Base-by-base conservation (phyloP, 1,140 invertebrate genomes). In the Trachelipus rathkii region DNA sequence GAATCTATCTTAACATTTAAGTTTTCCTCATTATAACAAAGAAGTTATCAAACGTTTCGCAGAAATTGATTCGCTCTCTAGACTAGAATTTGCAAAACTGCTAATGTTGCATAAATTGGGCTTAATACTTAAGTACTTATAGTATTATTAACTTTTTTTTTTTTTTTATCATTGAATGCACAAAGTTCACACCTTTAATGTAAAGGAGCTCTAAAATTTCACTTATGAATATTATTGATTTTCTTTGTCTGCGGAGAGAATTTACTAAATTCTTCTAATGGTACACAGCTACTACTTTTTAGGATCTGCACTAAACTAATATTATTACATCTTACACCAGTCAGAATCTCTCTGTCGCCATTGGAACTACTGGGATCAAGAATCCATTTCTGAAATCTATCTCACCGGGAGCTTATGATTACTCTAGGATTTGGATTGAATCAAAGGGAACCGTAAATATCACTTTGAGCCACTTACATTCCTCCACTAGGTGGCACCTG, bases 381-480 rank as follows among this genome's bases (percentile, higher is more conserved):
- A 92, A 83, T 92, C 91, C 91, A 92, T 92, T 86, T 92, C 91
- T 71, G 92, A 83, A 82, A 90, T 92, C 81, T 92, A 91, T 91
- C 92, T 92, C 76, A 92, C 91, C 60, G 91, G 91, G 82, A 91
- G 92, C 10, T 90, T 90, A 72, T 88, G 87, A 75, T 89, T 85
- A 80, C 88, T 88, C 21, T 84, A 50, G 85, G 82, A 78, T 80
- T 78, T 74, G 46, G 66, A 13, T 75, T 75, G 15, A 60, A 50
- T 19, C 70, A 66, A 10, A n/a, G 71, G 24, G 70, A 50, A 15
- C 68, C 75, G 60, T 71, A 53, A 5, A 60, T 11, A n/a, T 72
- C 43, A 50, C 71, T 73, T 44, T 69, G 68, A 45, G 33, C 67
- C n/a, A 19, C 19, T 72, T 72, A 72, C 46, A n/a, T n/a, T n/a